Conservation (phyloP, 2,113 vertebrate genomes). For the Petromus typicus region DNA sequence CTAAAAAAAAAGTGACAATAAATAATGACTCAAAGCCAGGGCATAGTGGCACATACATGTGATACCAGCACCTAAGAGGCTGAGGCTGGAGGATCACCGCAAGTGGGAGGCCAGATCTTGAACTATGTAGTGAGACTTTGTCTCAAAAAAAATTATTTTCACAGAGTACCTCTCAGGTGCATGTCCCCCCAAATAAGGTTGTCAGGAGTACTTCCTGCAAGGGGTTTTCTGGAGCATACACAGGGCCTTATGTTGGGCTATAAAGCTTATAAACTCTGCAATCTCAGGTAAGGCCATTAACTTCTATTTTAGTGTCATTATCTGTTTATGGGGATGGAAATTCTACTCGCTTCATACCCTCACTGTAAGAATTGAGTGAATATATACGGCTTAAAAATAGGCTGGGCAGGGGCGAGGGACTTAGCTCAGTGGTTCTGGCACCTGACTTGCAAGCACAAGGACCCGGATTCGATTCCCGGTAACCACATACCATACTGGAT, state of each 20-base stretch:
- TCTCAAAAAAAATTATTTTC: neutral
- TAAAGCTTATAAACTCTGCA: neutral
- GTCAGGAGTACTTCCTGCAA: neutral
- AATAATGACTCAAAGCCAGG: neutral
- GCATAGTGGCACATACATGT: neutral
- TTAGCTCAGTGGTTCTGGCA: too few relatives aligned
- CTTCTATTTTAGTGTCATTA: conserved; percentile 11
- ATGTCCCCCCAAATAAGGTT: neutral
- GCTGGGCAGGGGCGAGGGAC: too few relatives aligned
- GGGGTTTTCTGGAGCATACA: neutral
- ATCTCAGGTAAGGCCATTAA: conserved; percentile 32
- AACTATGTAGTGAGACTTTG: neutral
- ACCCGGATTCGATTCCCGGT: too few relatives aligned
- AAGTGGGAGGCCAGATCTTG: neutral
- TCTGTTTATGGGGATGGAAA: conserved; percentile 26
- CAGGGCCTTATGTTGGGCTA: neutral
- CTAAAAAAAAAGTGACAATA: neutral
- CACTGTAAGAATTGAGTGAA: conserved; percentile 10
- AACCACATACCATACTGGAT: too few relatives aligned
- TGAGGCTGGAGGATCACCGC: neutral
- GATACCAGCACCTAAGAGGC: neutral
- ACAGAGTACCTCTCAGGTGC: neutral
- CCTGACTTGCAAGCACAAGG: too few relatives aligned
- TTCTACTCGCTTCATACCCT: neutral
- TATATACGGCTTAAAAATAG: neutral